These are phyloP conservation scores for Tragelaphus strepsiceros DNA, from an alignment of 2,113 vertebrate species.

Conservation along the genomic window DNA sequence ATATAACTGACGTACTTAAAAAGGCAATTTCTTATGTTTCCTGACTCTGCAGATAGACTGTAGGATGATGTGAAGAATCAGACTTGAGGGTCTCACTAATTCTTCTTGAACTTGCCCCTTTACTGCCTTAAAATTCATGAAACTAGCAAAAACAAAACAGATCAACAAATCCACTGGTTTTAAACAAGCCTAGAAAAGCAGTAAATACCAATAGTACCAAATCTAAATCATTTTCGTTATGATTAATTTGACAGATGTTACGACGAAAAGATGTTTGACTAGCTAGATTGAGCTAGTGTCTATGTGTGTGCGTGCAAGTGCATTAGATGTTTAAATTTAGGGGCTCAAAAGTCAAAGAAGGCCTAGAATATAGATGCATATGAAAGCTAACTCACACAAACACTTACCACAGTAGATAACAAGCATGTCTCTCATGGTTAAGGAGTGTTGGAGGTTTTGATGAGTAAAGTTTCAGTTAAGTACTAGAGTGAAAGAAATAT, in stretches of 20 bases:
- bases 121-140: conserved; percentile 1
- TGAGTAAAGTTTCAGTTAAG: not conserved
- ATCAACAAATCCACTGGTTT: not conserved
- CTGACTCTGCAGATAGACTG: not conserved
- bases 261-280: not conserved
- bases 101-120: not conserved
- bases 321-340: not conserved
- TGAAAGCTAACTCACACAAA: not conserved
- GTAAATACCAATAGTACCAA: not conserved
- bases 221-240: not conserved
- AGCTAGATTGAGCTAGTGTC: not conserved
- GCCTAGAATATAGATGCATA: not conserved
- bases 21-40: not conserved
- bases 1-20: not conserved
- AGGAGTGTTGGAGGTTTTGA: not conserved
- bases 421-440: not conserved
- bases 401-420: not conserved
- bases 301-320: not conserved
- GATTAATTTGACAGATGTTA: not conserved
- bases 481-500: not conserved
- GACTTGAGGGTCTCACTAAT: not conserved
- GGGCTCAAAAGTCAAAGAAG: not conserved
- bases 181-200: not conserved
- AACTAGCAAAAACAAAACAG: not conserved
- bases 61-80: not conserved